These are phyloP conservation scores for Oceanites oceanicus DNA, from an alignment of 2,113 vertebrate species.

Conservation along the genomic window DNA sequence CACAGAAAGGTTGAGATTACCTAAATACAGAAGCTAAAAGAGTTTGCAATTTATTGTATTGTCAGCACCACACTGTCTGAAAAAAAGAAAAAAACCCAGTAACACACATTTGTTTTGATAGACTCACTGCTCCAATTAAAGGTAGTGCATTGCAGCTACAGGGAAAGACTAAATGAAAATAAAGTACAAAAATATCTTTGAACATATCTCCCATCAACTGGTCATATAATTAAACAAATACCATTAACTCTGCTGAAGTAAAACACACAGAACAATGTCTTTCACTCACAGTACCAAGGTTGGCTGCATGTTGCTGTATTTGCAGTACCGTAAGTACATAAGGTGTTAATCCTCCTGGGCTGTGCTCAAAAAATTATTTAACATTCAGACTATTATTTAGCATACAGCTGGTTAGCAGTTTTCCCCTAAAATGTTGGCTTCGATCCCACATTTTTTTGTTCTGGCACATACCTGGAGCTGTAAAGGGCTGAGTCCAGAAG, in stretches of 20 bases:
- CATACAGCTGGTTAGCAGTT: slow-evolving; percentile 93
- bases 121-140: background rate
- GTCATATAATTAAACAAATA: background rate
- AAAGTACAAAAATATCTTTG: background rate
- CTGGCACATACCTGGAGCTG: slow-evolving; percentile 99
- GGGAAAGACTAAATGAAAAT: background rate
- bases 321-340: slow-evolving; percentile 78
- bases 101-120: background rate
- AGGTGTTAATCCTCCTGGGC: slow-evolving; percentile 89
- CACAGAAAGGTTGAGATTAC: slow-evolving; percentile 18
- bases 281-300: slow-evolving; percentile 46
- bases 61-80: background rate
- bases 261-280: slow-evolving; percentile 20
- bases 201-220: background rate
- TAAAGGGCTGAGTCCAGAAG: slow-evolving; percentile 99
- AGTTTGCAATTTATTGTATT: slow-evolving; percentile 47
- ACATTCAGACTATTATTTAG: slow-evolving; percentile 90
- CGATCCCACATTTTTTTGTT: slow-evolving; percentile 83
- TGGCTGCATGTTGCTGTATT: slow-evolving; percentile 60
- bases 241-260: background rate
- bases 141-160: background rate
- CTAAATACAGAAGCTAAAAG: slow-evolving; percentile 31
- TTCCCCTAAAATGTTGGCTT: slow-evolving; percentile 85
- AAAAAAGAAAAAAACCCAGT: background rate
- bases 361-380: slow-evolving; percentile 88